Evolutionary conservation across 2,113 vertebrate genomes (phyloP).

Genomic region (Microcebus tavaratra): DNA sequence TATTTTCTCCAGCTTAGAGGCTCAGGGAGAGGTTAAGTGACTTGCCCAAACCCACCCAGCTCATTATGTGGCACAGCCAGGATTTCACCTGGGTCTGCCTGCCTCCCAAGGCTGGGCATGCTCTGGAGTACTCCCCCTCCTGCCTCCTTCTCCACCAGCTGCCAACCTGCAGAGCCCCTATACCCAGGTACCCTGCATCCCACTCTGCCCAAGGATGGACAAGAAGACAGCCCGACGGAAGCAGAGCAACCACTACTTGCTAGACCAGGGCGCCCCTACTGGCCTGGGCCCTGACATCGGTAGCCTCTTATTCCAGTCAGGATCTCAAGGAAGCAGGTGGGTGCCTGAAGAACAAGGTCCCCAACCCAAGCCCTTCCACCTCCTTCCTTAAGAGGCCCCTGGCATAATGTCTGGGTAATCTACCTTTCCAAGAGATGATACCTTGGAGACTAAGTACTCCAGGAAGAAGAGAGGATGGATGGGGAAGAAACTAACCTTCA

Average conservation of each 20-base stretch:
- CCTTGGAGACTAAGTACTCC: background rate
- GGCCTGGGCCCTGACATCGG: background rate
- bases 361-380: background rate
- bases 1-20: background rate
- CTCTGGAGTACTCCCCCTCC: background rate
- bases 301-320: slow-evolving; percentile 19
- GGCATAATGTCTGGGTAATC: background rate
- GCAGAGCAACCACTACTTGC: background rate
- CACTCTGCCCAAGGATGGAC: slow-evolving; percentile 24
- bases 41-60: background rate
- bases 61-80: background rate
- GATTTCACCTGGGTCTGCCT: background rate
- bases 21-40: background rate
- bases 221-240: slow-evolving; percentile 40
- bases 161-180: slow-evolving; percentile 70
- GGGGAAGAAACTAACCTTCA: background rate
- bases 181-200: slow-evolving; percentile 63
- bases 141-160: slow-evolving; percentile 8
- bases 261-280: background rate
- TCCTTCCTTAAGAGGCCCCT: background rate
- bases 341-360: background rate
- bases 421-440: background rate
- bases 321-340: slow-evolving; percentile 67
- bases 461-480: background rate
- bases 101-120: background rate